phyloP scores from a whole-genome alignment of 2,113 vertebrate species.

The Crotalus horridus region DNA sequence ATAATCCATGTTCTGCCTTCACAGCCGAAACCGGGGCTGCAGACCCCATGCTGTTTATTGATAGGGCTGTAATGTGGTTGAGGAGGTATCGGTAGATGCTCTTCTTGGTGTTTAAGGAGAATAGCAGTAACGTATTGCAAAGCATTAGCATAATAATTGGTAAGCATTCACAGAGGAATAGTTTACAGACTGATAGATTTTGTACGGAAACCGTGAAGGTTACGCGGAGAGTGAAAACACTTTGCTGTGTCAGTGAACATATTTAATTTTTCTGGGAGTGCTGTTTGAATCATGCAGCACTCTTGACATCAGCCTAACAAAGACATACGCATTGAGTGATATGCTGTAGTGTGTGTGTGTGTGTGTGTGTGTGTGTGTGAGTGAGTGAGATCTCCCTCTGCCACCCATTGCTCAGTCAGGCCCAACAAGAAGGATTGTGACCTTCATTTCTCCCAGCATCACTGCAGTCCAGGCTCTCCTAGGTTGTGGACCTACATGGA shows the following conservation, averaged over 20 bases:
- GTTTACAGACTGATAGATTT: conserved; percentile 85
- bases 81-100: conserved; percentile 70
- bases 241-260: conserved; percentile 82
- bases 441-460: background rate
- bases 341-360: conserved; percentile 33
- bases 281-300: conserved; percentile 72
- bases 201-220: conserved; percentile 81
- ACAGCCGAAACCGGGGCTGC: conserved; percentile 61
- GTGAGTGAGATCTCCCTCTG: conserved; percentile 27
- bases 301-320: conserved; percentile 76
- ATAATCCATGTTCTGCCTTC: conserved; percentile 34
- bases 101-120: conserved; percentile 74
- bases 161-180: conserved; percentile 82
- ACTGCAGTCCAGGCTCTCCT: background rate
- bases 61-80: conserved; percentile 60
- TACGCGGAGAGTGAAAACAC: conserved; percentile 81
- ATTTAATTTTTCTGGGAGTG: conserved; percentile 83
- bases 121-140: conserved; percentile 78
- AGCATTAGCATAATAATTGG: conserved; percentile 86
- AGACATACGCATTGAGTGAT: conserved; percentile 64
- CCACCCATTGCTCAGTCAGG: conserved; percentile 38
- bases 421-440: conserved; percentile 22
- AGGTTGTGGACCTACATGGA: background rate
- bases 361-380: too few relatives aligned
- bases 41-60: conserved; percentile 60